Evolutionary conservation across 92 coral and sea anemone species (phyloP), one percentile per base, ranked within the genome.

Genomic region (Actinostola sp.): DNA sequence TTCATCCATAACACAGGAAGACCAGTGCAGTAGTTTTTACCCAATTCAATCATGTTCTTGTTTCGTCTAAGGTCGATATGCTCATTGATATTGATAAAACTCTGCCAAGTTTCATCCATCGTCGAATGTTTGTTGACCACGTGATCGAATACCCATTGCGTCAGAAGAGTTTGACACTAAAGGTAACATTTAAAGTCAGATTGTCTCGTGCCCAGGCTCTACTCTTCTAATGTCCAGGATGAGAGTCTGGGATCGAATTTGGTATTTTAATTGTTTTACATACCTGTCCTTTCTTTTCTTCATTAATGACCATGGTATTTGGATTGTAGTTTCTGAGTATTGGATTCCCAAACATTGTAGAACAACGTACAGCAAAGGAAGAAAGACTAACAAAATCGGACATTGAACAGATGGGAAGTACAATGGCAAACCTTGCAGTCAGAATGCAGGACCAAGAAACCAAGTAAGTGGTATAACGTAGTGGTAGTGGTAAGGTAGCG

Each of bases 91-190:
- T 24, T 9, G 61, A 55, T 16, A 28, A 23, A 11, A 23, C 6
- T 1, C 30, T 55, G 7, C 61, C 61, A 55, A 0, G 31, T 55
- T 55, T 55, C 16, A 55, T 55, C 16, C 61, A 12, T 28, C 61
- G 34, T 16, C 13, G 61, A 29, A 12, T 55, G 31, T 24, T 19
- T 55, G 61, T 55, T 28, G 24, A 24, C 31, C 61, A 55, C 16
- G 35, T 55, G 30, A 28, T 24, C 16, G 61, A 55, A 15, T 24
- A 55, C 61, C 61, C 61, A 55, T 29, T 55, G 2, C 61, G 61
- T 8, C 30, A 55, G 23, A 29, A 55, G 29, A n/a, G 29, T 8
- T 10, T 55, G 61, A 55, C 30, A 10, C 13, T 15, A 55, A 55
- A 55, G 61, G 61, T 55, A 55, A n/a, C 54, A 48, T n/a, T n/a